These are phyloP conservation scores for Caracal caracal DNA, from an alignment of 2,113 vertebrate species.

Conservation along the genomic window DNA sequence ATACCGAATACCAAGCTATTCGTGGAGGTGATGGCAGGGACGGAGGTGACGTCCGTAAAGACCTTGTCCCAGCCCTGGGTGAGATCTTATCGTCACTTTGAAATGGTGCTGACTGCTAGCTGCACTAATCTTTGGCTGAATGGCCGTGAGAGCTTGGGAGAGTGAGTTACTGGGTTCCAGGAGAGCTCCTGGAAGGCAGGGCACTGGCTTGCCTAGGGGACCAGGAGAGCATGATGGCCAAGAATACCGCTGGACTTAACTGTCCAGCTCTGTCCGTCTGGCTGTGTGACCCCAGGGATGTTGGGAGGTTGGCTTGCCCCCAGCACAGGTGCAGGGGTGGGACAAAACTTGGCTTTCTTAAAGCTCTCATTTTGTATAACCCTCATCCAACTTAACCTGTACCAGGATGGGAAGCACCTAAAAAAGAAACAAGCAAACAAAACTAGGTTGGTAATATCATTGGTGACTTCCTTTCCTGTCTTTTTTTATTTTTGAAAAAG, in stretches of 20 bases:
- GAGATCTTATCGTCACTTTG: accelerated
- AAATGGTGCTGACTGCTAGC: neutral
- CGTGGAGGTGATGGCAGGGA: neutral
- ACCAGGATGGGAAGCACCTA: neutral
- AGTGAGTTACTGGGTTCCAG: neutral
- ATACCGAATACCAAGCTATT: neutral
- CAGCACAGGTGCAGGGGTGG: neutral
- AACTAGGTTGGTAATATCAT: neutral
- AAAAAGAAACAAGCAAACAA: neutral
- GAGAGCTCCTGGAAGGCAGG: neutral
- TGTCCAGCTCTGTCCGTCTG: neutral
- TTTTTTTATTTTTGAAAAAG: neutral
- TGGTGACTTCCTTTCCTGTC: neutral
- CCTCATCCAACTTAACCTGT: neutral
- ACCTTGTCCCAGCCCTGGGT: neutral
- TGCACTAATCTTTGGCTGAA: neutral
- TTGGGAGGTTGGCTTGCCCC: neutral
- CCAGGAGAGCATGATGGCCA: accelerated
- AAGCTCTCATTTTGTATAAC: neutral
- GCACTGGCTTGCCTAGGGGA: too few relatives aligned
- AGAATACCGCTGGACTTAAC: neutral
- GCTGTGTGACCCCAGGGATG: neutral
- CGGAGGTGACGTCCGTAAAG: neutral
- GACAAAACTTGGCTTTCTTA: accelerated
- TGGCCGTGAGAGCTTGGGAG: neutral